Evolutionary conservation across 2,113 vertebrate species (phyloP), one percentile per base, ranked within the genome.

Genomic region (Vidua macroura): DNA sequence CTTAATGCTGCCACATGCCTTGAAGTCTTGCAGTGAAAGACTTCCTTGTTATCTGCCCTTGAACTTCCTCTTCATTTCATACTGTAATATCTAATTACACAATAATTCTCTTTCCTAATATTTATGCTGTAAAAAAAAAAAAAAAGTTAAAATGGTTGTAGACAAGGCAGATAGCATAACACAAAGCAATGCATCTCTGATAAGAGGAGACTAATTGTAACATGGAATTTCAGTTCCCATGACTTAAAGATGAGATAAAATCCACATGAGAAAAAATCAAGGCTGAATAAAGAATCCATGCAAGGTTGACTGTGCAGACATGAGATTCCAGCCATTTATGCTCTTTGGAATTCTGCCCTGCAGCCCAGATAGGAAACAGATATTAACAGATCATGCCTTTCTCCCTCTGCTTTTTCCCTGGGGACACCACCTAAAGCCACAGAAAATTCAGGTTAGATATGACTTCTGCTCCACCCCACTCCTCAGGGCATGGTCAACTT

Each of bases 201-300:
- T 93, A 94, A 93, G 37, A 84, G 22, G 48, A 91, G 69, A 86
- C 85, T 90, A 93, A 83, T 52, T 37, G 31, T 46, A 78, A 55
- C 49, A 62, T 5, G 51, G 86, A 60, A 49, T 81, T 81, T 83
- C 46, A 37, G 83, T 88, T 94, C 60, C 41, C 53, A 28, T 68
- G 66, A 90, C 60, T 83, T 33, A 48, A 53, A 83, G 41, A 86
- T 6, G 44, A 92, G 69, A 92, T 67, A 72, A 92, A 80, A 79
- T 14, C 85, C 60, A 27, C 6, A 3, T 70, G 48, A 68, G 60
- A 64, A 90, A 62, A 87, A 88, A 90, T 33, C 73, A 78, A 78
- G 53, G 44, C 52, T 78, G 60, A 60, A 81, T 53, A 49, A 70
- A 77, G 87, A 83, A 90, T 75, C 23, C 21, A 6, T 31, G 56